A percentile compares a stretch with the other conserved stretches of the same genome.
phyloP scores from a whole-genome alignment of 2,113 vertebrate genomes.

The Ornithorhynchus anatinus region DNA sequence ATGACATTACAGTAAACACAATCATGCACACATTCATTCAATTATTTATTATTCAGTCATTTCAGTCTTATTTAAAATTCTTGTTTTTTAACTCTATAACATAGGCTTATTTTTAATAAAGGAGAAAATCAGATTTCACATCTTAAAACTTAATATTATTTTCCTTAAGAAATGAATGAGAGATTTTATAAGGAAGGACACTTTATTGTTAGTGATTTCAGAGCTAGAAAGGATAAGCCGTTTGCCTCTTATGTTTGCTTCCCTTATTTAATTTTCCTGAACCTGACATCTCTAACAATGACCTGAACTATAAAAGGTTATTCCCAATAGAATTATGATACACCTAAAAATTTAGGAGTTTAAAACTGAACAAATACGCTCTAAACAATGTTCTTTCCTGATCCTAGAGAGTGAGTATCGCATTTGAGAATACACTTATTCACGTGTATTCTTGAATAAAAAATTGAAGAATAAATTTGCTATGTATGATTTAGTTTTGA shows the following conservation, averaged over 20 bases:
- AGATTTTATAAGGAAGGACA: constrained; percentile 80
- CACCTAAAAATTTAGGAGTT: constrained; percentile 81
- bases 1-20: constrained; percentile 21
- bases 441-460: neutral
- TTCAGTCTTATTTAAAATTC: constrained; percentile 63
- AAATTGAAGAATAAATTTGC: neutral
- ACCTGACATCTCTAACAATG: constrained; percentile 74
- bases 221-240: constrained; percentile 76
- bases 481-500: neutral
- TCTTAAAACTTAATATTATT: constrained; percentile 73
- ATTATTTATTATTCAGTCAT: constrained; percentile 41
- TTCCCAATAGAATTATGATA: constrained; percentile 82
- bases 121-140: constrained; percentile 73
- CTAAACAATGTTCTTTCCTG: neutral
- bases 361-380: constrained; percentile 67
- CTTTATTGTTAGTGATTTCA: constrained; percentile 83
- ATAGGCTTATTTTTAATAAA: constrained; percentile 74
- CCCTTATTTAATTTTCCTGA: constrained; percentile 83
- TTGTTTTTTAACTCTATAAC: constrained; percentile 44
- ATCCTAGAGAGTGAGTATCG: constrained; percentile 10
- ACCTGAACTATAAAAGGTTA: constrained; percentile 88
- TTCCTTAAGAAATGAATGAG: constrained; percentile 76
- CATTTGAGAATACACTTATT: neutral
- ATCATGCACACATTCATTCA: constrained; percentile 26
- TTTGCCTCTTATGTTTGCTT: constrained; percentile 77